phyloP scores from a whole-genome alignment of 2,797 vertebrate species.

The Ceyx erithaca region DNA sequence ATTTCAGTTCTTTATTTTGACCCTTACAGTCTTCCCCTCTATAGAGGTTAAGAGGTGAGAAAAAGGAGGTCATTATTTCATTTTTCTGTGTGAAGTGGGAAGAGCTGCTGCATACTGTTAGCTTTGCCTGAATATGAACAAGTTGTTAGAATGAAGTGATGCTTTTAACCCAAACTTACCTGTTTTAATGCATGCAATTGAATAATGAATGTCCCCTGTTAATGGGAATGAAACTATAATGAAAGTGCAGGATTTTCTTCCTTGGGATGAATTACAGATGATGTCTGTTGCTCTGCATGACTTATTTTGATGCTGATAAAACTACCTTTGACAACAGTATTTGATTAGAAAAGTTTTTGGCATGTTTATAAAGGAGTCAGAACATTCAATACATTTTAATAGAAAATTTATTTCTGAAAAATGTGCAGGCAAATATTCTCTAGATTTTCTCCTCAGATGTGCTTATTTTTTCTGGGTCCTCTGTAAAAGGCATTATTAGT shows the following conservation, averaged over 20 bases:
- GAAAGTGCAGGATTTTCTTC: not conserved
- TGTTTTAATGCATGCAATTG: not conserved
- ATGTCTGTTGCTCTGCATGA: not conserved
- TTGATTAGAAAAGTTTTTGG: not conserved
- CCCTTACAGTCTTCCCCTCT: not conserved
- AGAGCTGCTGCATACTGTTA: not conserved
- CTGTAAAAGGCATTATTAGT: not conserved
- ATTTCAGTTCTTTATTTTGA: constrained; percentile 26
- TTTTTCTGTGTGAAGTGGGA: not conserved
- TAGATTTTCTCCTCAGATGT: not conserved
- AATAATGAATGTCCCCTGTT: not conserved
- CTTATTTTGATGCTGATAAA: not conserved
- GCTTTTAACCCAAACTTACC: not conserved
- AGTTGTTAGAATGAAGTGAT: not conserved
- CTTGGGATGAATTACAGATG: not conserved
- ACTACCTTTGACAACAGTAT: not conserved
- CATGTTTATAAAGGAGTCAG: not conserved
- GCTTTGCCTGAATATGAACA: constrained; percentile 15
- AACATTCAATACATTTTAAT: not conserved
- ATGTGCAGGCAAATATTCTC: not conserved
- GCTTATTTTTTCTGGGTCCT: not conserved
- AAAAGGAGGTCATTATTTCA: constrained; percentile 17
- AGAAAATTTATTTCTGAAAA: not conserved
- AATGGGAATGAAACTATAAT: not conserved
- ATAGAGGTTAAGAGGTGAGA: constrained; percentile 19